A percentile compares a stretch with the other conserved stretches of the same genome.
Evolutionary conservation across 2,797 vertebrate species (phyloP).

Genomic region (Coluber constrictor): DNA sequence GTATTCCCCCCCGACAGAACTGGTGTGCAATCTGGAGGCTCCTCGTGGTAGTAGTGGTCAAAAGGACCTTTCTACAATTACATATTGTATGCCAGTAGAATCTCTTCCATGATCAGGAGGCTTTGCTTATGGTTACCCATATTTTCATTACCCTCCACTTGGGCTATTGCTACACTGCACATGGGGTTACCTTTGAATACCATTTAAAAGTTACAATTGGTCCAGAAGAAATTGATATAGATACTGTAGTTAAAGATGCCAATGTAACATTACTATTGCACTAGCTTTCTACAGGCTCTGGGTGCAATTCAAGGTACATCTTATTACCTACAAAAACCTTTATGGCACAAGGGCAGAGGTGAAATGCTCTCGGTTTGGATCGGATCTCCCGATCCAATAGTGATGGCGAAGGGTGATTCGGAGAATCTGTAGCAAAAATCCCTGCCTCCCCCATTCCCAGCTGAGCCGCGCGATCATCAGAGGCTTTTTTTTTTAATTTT

Average conservation of each 20-base stretch:
- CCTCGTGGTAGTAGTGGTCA: not conserved
- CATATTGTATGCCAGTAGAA: not conserved
- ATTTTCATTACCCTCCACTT: not conserved
- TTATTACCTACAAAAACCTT: not conserved
- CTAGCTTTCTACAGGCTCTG: not conserved
- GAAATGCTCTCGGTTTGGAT: too few relatives aligned
- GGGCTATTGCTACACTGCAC: not conserved
- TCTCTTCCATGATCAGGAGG: not conserved
- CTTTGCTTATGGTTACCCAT: not conserved
- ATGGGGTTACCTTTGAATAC: not conserved
- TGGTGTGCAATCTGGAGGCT: not conserved
- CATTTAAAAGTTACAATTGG: not conserved
- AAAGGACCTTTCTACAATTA: not conserved
- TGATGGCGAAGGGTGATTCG: too few relatives aligned
- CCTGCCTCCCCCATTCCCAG: too few relatives aligned
- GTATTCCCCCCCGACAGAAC: not conserved
- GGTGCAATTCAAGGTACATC: not conserved
- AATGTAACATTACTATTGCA: not conserved
- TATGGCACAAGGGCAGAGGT: not conserved
- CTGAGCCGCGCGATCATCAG: too few relatives aligned
- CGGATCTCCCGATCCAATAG: too few relatives aligned
- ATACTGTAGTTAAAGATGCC: not conserved
- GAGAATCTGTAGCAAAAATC: too few relatives aligned
- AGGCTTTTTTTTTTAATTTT: too few relatives aligned
- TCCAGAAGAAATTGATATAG: not conserved